A percentile compares a stretch with the other conserved stretches of the same genome.
Evolutionary conservation across 2,113 vertebrate species (phyloP).

Genomic region (Bubalus kerabau): DNA sequence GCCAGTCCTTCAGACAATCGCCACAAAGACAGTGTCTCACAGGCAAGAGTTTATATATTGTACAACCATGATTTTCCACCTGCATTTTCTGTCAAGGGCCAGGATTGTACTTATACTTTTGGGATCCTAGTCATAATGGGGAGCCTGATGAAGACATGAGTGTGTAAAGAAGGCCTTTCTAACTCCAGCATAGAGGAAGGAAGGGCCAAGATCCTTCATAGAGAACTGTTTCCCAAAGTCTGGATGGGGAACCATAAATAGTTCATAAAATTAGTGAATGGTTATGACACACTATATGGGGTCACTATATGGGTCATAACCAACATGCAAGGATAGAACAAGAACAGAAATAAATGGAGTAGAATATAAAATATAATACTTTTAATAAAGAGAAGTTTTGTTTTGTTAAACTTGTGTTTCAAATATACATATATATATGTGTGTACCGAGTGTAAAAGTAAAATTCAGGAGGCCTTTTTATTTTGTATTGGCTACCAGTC

Average conservation of each 20-base stretch:
- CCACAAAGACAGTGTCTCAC: background rate
- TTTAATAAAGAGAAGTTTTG: background rate
- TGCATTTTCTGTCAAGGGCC: background rate
- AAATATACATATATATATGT: background rate
- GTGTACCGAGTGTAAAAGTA: background rate
- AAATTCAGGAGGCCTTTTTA: background rate
- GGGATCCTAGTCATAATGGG: background rate
- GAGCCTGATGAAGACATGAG: no score
- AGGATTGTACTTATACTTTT: background rate
- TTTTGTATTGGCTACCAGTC: background rate
- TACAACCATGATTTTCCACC: background rate
- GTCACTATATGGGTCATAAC: background rate
- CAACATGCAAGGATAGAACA: background rate
- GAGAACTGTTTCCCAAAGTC: background rate
- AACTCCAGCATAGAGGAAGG: background rate
- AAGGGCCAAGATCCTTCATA: background rate
- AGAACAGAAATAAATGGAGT: background rate
- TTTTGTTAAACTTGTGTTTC: background rate
- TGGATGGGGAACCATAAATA: background rate
- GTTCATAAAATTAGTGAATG: constrained; percentile 31
- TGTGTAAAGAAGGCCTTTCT: background rate
- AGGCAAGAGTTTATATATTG: background rate
- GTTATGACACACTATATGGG: background rate
- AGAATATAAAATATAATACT: background rate
- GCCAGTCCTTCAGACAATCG: background rate